These are phyloP conservation scores for Pandion haliaetus DNA, from an alignment of 2,113 vertebrate species.

Conservation along the genomic window DNA sequence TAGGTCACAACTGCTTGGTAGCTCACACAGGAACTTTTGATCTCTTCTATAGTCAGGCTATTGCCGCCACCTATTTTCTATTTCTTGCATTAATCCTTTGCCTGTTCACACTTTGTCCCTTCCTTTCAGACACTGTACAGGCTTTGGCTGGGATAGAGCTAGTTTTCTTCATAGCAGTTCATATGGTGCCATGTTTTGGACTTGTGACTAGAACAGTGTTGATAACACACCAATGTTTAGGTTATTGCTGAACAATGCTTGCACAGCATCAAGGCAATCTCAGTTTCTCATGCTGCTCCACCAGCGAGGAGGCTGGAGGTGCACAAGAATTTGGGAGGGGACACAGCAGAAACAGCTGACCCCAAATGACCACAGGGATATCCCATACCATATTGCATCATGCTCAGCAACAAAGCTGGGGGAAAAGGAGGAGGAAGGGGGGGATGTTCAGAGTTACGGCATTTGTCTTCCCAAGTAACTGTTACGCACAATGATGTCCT, in stretches of 20 bases:
- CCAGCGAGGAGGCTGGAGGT: neutral
- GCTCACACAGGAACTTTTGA: neutral
- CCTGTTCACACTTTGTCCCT: neutral
- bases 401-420: neutral
- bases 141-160: neutral
- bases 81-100: neutral
- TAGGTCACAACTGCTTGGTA: neutral
- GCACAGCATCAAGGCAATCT: neutral
- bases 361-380: neutral
- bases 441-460: accelerated
- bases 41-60: neutral
- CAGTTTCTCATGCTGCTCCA: neutral
- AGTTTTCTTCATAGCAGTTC: neutral
- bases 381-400: neutral
- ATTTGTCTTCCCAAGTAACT: neutral
- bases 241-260: neutral
- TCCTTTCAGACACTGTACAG: neutral
- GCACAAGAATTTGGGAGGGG: neutral
- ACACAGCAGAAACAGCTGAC: neutral
- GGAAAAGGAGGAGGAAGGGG: neutral
- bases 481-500: neutral
- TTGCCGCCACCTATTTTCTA: neutral
- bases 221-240: neutral
- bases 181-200: neutral
- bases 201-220: neutral